Percentiles rank a stretch among this genome's conserved stretches.
phyloP scores from a whole-genome alignment of 2,113 vertebrate genomes.

The Oncorhynchus gorbuscha region DNA sequence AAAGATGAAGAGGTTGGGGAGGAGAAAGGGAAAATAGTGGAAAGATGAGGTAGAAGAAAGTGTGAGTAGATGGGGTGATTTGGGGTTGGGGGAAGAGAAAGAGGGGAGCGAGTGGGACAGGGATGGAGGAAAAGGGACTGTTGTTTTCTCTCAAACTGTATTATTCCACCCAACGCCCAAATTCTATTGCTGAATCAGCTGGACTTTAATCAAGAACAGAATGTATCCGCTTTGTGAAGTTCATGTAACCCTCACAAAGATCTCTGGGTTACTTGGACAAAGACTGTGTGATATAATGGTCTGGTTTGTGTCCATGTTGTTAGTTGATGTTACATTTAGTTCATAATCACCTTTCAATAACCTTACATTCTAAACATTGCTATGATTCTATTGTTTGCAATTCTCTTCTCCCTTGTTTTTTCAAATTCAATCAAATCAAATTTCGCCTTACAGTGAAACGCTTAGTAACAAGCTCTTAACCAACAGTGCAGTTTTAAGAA shows the following conservation, averaged over 20 bases:
- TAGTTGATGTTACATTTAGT: too few species aligned
- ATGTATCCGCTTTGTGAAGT: not conserved
- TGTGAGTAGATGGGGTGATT: not conserved
- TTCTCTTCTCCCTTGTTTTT: too few species aligned
- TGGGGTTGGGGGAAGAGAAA: not conserved
- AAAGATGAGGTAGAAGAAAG: not conserved
- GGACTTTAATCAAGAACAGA: not conserved
- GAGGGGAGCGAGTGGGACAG: not conserved
- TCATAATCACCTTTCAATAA: too few species aligned
- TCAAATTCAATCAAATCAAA: too few species aligned
- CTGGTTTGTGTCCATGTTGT: too few species aligned
- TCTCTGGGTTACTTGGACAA: not conserved
- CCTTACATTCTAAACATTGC: too few species aligned
- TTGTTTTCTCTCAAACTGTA: not conserved
- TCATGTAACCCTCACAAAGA: not conserved
- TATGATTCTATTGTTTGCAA: too few species aligned
- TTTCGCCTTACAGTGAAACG: too few species aligned
- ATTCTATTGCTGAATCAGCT: not conserved
- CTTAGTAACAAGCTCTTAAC: too few species aligned
- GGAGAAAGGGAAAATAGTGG: not conserved
- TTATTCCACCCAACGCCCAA: not conserved
- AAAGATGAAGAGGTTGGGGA: conserved; percentile 3
- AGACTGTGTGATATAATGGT: too few species aligned
- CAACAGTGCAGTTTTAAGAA: too few species aligned
- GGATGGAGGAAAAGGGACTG: too few species aligned